phyloP scores from a whole-genome alignment of 1,140 invertebrate genomes.

The Panagrolaimus sp. region DNA sequence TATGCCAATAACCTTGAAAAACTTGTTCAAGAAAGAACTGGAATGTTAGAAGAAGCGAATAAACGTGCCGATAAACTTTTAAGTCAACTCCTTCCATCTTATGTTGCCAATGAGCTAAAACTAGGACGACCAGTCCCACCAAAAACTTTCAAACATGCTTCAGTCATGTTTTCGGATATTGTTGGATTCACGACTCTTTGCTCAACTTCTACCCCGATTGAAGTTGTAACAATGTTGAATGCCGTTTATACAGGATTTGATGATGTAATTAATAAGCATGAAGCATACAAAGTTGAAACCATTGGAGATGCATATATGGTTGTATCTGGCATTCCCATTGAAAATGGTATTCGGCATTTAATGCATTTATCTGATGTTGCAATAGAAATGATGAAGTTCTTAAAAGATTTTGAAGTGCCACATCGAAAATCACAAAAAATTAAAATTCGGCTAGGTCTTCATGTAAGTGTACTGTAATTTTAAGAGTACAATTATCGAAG shows the following conservation, averaged over 20 bases:
- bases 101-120: constrained; percentile 54
- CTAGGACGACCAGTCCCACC: constrained; percentile 52
- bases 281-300: constrained; percentile 59
- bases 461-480: no score
- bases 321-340: constrained; percentile 53
- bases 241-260: constrained; percentile 59
- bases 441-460: constrained; percentile 71
- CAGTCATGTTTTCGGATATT: constrained; percentile 80
- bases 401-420: constrained; percentile 46
- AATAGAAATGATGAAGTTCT: constrained; percentile 43
- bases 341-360: constrained; percentile 51
- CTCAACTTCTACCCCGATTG: constrained; percentile 61
- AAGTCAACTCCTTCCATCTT: constrained; percentile 48
- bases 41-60: constrained; percentile 57
- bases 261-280: constrained; percentile 55
- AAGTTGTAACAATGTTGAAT: constrained; percentile 56
- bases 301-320: constrained; percentile 52
- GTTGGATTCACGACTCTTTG: constrained; percentile 72
- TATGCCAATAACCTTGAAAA: constrained; percentile 90
- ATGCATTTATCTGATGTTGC: constrained; percentile 45
- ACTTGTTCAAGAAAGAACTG: constrained; percentile 85
- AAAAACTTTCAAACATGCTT: constrained; percentile 64
- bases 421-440: constrained; percentile 42
- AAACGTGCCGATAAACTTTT: constrained; percentile 54
- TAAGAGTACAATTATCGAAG: no score